Conservation (phyloP, 2,113 vertebrate species). For the Peromyscus californicus region DNA sequence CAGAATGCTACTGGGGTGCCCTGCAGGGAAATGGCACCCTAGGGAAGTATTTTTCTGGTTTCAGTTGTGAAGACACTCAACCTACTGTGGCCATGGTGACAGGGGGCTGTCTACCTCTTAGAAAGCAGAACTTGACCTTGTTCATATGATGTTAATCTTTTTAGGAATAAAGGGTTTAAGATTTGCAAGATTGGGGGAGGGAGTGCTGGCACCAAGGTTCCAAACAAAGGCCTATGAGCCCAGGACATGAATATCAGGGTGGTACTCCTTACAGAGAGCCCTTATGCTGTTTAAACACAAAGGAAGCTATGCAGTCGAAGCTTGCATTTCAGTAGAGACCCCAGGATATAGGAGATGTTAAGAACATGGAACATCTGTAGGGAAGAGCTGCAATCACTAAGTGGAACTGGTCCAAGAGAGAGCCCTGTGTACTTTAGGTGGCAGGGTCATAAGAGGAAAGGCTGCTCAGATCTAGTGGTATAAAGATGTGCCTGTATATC, state of each 20-base stretch:
- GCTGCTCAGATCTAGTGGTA: too few species aligned
- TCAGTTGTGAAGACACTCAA: neutral
- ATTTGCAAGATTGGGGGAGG: neutral
- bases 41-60: neutral
- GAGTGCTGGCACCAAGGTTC: neutral
- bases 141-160: neutral
- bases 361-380: neutral
- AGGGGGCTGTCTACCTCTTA: too few species aligned
- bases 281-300: neutral
- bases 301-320: neutral
- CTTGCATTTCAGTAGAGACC: neutral
- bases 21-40: neutral
- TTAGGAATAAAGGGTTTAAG: neutral
- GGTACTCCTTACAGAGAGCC: neutral
- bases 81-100: too few species aligned
- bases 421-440: too few species aligned
- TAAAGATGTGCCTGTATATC: too few species aligned
- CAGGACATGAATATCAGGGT: neutral
- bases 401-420: neutral
- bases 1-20: neutral
- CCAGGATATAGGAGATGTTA: too few species aligned
- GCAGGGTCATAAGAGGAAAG: too few species aligned
- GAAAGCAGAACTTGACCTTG: too few species aligned
- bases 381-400: neutral
- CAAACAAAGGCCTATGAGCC: neutral